Evolutionary conservation across 2,113 vertebrate genomes (phyloP).

Genomic region (Cavia porcellus): DNA sequence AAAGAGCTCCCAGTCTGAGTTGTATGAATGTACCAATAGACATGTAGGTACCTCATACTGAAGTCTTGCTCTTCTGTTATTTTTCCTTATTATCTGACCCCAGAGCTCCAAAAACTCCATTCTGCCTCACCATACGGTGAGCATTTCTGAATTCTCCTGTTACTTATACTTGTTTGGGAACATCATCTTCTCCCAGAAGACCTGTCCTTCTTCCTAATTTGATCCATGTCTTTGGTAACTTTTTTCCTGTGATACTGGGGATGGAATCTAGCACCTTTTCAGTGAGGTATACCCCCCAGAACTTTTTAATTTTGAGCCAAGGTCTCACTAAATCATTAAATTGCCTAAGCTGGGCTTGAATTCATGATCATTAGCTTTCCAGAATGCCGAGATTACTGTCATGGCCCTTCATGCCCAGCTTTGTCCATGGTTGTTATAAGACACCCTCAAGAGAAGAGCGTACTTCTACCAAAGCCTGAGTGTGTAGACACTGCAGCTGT

Average conservation of each 20-base stretch:
- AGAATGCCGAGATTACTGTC: background rate
- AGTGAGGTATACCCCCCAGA: background rate
- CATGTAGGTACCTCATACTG: background rate
- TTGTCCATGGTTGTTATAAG: background rate
- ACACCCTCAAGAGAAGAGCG: background rate
- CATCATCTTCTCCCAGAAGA: background rate
- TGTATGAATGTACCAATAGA: background rate
- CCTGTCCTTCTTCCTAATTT: fast-evolving
- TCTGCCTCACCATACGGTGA: background rate
- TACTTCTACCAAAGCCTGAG: background rate
- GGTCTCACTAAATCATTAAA: background rate
- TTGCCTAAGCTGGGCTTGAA: background rate
- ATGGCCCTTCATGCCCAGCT: background rate
- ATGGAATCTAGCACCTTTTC: background rate
- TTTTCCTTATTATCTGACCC: background rate
- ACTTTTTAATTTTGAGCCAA: background rate
- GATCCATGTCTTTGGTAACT: background rate
- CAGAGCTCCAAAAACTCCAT: background rate
- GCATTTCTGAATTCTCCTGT: background rate
- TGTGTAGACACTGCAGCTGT: background rate
- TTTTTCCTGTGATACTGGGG: background rate
- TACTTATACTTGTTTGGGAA: background rate
- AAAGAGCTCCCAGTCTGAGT: background rate
- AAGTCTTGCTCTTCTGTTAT: background rate
- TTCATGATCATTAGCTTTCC: background rate